These are phyloP conservation scores for Oryzias sinensis DNA, from an alignment of 2,797 vertebrate genomes.

Conservation along the genomic window DNA sequence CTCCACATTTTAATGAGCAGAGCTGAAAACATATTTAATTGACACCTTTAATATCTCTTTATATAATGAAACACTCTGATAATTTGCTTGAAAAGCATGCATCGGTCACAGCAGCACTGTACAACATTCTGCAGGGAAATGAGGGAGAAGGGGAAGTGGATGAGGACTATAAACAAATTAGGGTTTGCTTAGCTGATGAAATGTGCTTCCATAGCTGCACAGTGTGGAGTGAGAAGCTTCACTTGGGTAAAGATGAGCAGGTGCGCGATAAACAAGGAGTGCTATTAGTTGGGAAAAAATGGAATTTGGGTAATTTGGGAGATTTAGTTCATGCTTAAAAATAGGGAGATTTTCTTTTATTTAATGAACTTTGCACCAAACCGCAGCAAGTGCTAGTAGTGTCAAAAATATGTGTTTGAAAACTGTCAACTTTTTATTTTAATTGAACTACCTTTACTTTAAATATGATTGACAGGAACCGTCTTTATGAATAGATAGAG, in stretches of 20 bases:
- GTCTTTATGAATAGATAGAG: not conserved
- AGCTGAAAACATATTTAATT: slow-evolving; percentile 41
- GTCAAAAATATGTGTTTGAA: slow-evolving; percentile 1
- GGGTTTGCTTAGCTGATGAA: not conserved
- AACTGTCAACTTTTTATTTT: not conserved
- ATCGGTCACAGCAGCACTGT: slow-evolving; percentile 68
- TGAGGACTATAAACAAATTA: slow-evolving; percentile 4
- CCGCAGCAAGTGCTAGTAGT: not conserved
- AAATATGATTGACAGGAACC: not conserved
- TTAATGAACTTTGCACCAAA: slow-evolving; percentile 1
- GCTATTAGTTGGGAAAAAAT: not conserved
- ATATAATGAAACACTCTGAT: slow-evolving; percentile 70
- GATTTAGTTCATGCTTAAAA: not conserved
- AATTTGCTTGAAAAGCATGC: slow-evolving; percentile 72
- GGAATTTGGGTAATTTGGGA: not conserved
- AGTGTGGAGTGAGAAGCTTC: slow-evolving; percentile 6
- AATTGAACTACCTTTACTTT: not conserved
- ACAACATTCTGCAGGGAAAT: slow-evolving; percentile 41
- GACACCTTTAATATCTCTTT: slow-evolving; percentile 51
- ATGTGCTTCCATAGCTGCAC: not conserved
- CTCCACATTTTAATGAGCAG: slow-evolving; percentile 28
- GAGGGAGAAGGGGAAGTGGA: slow-evolving; percentile 1
- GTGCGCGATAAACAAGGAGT: not conserved
- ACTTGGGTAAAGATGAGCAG: slow-evolving; percentile 1
- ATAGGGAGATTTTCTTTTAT: not conserved